A percentile compares a stretch with the other conserved stretches of the same genome.
Conservation (phyloP, 2,797 vertebrate species). For the Valencia hispanica region DNA sequence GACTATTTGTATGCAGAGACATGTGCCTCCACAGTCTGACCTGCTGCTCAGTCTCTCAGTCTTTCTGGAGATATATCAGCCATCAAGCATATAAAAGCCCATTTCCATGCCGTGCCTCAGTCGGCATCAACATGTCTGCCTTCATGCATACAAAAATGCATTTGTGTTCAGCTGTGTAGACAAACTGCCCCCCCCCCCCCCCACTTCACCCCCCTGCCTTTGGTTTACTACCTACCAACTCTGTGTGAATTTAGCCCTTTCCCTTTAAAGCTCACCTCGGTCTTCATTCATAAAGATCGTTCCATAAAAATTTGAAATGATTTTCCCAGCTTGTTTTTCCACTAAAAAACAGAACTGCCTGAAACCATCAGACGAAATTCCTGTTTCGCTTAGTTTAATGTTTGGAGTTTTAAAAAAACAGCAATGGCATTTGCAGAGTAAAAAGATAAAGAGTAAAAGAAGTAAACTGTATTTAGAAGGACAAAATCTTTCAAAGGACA, state of each 20-base stretch:
- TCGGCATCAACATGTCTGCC: constrained; percentile 29
- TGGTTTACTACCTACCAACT: constrained; percentile 9
- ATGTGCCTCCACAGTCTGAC: constrained; percentile 36
- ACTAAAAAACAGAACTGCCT: background rate
- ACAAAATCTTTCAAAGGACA: background rate
- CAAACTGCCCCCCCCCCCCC: constrained; percentile 35
- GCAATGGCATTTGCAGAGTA: background rate
- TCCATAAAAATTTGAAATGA: background rate
- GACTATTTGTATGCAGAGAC: constrained; percentile 49
- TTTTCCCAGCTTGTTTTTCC: background rate
- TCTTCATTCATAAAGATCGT: background rate
- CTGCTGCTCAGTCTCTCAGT: constrained; percentile 36
- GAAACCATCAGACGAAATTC: background rate
- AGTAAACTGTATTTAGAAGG: background rate
- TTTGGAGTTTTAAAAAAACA: background rate
- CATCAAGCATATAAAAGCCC: constrained; percentile 24
- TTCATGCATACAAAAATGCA: constrained; percentile 47
- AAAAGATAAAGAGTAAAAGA: background rate
- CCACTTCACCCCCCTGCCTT: background rate
- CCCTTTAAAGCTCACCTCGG: constrained; percentile 11
- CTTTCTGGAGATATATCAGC: constrained; percentile 51
- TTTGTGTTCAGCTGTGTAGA: constrained; percentile 50
- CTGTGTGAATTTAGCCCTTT: background rate
- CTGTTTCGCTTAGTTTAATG: background rate
- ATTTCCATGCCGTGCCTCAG: constrained; percentile 29